Evolutionary conservation across 1,140 invertebrate genomes (phyloP).

Genomic region (Heliothis virescens): DNA sequence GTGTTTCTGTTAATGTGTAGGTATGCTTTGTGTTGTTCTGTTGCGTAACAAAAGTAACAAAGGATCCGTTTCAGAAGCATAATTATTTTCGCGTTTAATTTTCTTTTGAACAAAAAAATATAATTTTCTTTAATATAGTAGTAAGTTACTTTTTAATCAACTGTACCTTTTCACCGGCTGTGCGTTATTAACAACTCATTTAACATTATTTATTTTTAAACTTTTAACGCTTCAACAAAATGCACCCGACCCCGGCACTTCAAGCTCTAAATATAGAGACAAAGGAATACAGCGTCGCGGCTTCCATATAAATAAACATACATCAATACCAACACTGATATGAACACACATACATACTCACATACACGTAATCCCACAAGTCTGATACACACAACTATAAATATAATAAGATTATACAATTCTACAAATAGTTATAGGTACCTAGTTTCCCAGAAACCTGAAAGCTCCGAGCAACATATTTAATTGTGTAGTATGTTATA

Average conservation of each 20-base stretch:
- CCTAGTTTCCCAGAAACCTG: conserved; percentile 43
- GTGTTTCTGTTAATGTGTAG: conserved; percentile 6
- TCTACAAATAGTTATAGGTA: conserved; percentile 30
- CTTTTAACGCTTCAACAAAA: conserved; percentile 2
- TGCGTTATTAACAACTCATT: conserved; percentile 1
- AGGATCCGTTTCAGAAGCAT: conserved; percentile 17
- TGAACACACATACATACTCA: background rate
- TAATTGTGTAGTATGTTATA: conserved; percentile 69
- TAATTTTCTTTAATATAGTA: too few relatives aligned
- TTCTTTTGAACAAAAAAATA: background rate
- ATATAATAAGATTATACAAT: conserved; percentile 33
- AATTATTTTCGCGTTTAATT: conserved; percentile 20
- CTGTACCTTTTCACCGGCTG: background rate
- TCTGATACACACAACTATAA: conserved; percentile 16
- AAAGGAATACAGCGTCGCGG: conserved; percentile 15
- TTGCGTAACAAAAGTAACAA: conserved; percentile 39
- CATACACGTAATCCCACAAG: conserved; percentile 9
- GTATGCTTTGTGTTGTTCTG: conserved; percentile 15
- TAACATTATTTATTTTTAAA: conserved; percentile 20
- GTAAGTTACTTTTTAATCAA: too few relatives aligned
- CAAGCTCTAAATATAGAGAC: conserved; percentile 36
- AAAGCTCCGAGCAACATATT: conserved; percentile 57
- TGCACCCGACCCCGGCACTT: background rate
- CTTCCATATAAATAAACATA: conserved; percentile 35
- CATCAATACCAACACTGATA: background rate